Conservation (phyloP, 64 coral and sea anemone genomes). For the Pachyseris speciosa region DNA sequence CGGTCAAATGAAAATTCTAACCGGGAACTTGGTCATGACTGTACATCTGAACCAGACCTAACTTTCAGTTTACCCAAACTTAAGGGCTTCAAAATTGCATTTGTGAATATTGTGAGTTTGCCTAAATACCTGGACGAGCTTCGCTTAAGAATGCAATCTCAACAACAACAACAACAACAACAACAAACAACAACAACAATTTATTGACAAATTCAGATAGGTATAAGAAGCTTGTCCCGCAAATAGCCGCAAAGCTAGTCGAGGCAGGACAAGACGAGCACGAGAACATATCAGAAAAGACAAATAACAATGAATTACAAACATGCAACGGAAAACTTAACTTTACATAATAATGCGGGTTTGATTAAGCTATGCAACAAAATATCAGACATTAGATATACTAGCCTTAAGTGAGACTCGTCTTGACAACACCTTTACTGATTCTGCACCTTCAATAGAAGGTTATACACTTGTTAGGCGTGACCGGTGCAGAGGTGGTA, state of each 20-base stretch:
- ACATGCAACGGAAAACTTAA: too few relatives aligned
- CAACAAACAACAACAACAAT: too few relatives aligned
- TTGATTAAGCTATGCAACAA: too few relatives aligned
- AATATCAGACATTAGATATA: constrained; percentile 13
- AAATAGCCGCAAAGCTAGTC: too few relatives aligned
- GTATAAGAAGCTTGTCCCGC: too few relatives aligned
- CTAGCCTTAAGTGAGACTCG: constrained; percentile 15
- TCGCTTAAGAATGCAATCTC: constrained; percentile 1
- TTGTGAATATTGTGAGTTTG: constrained; percentile 19
- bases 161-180: too few relatives aligned
- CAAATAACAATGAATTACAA: too few relatives aligned
- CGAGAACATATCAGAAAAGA: too few relatives aligned
- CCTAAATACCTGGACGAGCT: constrained; percentile 17
- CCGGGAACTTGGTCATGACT: not conserved
- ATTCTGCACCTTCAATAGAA: not conserved
- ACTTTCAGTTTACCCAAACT: constrained; percentile 11
- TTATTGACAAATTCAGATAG: too few relatives aligned
- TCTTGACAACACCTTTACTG: not conserved
- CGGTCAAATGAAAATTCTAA: not conserved
- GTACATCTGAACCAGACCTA: not conserved
- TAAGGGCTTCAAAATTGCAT: constrained; percentile 23
- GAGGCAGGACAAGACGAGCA: too few relatives aligned
- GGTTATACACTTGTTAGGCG: constrained; percentile 14
- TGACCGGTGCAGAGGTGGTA: not conserved
- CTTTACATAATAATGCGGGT: too few relatives aligned